Evolutionary conservation across 2,888 invertebrate species (phyloP), one percentile per base, ranked within the genome.

Genomic region (Scelioninae gen. 2): DNA sequence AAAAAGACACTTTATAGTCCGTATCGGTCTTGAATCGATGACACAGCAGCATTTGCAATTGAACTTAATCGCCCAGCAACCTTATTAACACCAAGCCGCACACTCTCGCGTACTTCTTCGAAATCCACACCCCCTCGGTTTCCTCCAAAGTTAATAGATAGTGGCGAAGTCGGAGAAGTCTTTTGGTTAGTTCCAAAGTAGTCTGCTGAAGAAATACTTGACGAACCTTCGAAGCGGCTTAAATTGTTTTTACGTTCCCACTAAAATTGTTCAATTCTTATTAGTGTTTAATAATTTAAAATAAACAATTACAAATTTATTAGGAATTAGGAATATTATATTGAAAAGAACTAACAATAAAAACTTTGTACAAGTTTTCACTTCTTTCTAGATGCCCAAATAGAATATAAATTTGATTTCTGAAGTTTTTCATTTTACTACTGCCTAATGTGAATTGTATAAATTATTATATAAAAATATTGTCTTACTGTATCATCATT

Each of bases 21-120:
- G 72, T 85, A 86, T 78, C 86, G 83, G 73, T 86, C 97, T 90
- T 97, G 97, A 84, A 98, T 90, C 78, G 96, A 95, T 74, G 93
- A 92, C 89, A 97, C 96, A 15, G 98, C 93, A 80, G 96, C 97
- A 88, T 93, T 97, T 78, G 98, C 97, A 76, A 99, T 88, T 77
- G 94, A 95, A 80, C 98, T 97, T 74, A 99, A 88, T 82, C 94
- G 94, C n/a, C 96, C 98, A 53, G 98, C 98, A 75, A 99, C 98
- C 88, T 95, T 96, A 77, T 96, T 96, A 63, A 99, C 98, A 71
- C 99, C 98, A 83, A 96, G 95, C 80, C 95, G 93, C 31, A 99
- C 97, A 77, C 97, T 96, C 87, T 99, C 99, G 85, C 95, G 96
- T 35, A 99, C 96, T 83, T 98, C 98, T 78, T 97, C 95, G 73